Conservation (phyloP, 2,113 vertebrate species). For the Odocoileus virginianus region DNA sequence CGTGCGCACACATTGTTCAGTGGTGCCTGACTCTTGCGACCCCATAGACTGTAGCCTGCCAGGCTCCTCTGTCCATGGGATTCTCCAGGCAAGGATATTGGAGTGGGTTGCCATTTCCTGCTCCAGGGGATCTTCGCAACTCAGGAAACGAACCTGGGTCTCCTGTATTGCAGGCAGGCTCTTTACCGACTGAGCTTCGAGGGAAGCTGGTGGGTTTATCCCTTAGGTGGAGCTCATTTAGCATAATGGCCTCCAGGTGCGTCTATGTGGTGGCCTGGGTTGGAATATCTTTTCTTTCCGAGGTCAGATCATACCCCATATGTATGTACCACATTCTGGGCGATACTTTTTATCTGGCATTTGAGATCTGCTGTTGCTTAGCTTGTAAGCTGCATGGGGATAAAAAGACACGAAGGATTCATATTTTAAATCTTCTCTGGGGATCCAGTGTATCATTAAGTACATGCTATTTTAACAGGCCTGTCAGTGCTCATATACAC, state of each 20-base stretch:
- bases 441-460: background rate
- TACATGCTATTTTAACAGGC: background rate
- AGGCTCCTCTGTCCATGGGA: background rate
- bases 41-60: too few relatives aligned
- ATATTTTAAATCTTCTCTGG: background rate
- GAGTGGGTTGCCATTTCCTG: background rate
- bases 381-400: background rate
- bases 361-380: background rate
- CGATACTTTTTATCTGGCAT: background rate
- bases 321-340: background rate
- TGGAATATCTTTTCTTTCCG: background rate
- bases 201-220: background rate
- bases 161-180: background rate
- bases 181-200: background rate
- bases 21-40: rapidly evolving
- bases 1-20: rapidly evolving
- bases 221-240: background rate
- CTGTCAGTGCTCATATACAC: background rate
- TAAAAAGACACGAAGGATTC: background rate
- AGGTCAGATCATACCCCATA: background rate
- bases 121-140: background rate
- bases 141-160: background rate
- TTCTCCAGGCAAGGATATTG: background rate
- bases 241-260: background rate
- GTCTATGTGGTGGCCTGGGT: background rate